Evolutionary conservation across 2,797 vertebrate species (phyloP).

Genomic region (Urosaurus nigricauda): DNA sequence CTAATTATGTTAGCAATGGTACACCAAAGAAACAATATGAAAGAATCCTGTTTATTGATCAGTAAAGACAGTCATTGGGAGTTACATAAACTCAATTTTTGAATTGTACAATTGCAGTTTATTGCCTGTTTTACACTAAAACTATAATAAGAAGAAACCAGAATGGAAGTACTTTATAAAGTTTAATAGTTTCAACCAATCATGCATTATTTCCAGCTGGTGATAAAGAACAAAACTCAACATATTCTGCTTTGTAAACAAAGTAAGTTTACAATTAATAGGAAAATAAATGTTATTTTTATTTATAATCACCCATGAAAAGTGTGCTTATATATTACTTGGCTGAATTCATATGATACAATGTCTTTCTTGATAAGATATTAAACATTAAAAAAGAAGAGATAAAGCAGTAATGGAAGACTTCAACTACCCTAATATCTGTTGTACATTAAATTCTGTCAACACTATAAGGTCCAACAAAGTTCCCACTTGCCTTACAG

Average conservation of each 20-base stretch:
- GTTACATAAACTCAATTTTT: conserved; percentile 21
- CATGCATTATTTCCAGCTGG: conserved; percentile 61
- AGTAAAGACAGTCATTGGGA: conserved; percentile 2
- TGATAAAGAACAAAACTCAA: conserved; percentile 28
- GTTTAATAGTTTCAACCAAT: conserved; percentile 59
- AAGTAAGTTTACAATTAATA: not conserved
- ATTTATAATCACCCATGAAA: not conserved
- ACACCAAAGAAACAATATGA: conserved; percentile 24
- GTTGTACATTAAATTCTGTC: no score
- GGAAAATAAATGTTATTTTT: not conserved
- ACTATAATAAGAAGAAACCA: conserved; percentile 51
- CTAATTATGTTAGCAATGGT: conserved; percentile 50
- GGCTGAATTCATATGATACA: not conserved
- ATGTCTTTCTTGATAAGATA: no score
- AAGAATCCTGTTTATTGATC: conserved; percentile 19
- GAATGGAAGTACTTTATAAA: conserved; percentile 42
- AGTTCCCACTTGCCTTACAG: no score
- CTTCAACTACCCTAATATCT: no score
- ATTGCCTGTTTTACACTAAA: conserved; percentile 56
- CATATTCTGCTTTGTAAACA: not conserved
- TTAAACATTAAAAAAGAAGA: no score
- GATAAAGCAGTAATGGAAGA: no score
- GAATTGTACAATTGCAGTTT: conserved; percentile 42
- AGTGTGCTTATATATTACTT: not conserved
- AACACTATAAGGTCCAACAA: no score